phyloP scores from a whole-genome alignment of 2,888 invertebrate species.

The Dryobotodes eremita region DNA sequence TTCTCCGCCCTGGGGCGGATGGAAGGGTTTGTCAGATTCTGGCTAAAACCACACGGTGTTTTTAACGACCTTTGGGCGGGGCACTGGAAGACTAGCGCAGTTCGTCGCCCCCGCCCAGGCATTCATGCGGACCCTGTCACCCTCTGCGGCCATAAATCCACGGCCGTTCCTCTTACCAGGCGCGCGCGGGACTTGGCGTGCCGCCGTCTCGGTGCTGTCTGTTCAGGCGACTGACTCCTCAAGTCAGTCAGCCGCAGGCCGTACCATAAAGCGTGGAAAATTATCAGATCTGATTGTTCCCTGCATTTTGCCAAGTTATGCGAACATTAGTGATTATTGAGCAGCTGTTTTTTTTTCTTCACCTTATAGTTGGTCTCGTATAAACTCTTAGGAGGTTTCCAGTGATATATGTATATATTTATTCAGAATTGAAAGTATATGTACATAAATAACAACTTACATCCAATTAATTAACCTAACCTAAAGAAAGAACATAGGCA shows the following conservation, averaged over 20 bases:
- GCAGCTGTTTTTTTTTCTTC: neutral
- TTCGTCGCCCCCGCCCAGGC: neutral
- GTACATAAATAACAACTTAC: too few species aligned
- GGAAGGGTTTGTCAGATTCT: too few species aligned
- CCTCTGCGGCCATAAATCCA: neutral
- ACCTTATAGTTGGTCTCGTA: too few species aligned
- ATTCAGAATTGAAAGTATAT: too few species aligned
- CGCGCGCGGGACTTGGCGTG: too few species aligned
- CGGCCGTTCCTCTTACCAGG: neutral
- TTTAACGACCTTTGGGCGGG: neutral
- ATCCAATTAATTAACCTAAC: too few species aligned
- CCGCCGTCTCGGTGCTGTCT: neutral
- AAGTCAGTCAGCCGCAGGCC: neutral
- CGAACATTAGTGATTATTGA: neutral
- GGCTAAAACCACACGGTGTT: neutral
- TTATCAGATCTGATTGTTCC: neutral
- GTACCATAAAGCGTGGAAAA: too few species aligned
- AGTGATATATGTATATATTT: too few species aligned
- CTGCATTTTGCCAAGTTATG: neutral
- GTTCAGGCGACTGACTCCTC: neutral
- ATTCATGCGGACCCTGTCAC: neutral
- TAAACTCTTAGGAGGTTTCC: neutral
- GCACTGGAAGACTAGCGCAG: neutral
- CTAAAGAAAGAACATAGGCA: too few species aligned
- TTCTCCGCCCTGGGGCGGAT: too few species aligned